Conservation (phyloP, 2,888 invertebrate species). For the Lampropteryx suffumata region DNA sequence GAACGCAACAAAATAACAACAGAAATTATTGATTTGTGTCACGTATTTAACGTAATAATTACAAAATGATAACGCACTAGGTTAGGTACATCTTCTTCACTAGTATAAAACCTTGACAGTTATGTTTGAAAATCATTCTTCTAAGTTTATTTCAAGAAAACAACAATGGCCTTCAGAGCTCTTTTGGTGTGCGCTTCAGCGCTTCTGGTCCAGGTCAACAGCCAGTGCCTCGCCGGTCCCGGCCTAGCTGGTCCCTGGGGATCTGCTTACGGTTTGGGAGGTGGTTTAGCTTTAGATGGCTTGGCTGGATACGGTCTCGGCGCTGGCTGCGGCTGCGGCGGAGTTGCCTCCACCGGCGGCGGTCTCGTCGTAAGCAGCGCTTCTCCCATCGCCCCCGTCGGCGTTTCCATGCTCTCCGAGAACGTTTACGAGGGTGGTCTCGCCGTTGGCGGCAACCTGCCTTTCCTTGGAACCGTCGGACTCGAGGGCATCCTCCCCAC, state of each 20-base stretch:
- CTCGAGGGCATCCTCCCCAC: slow-evolving; percentile 44
- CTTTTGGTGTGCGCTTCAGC: slow-evolving; percentile 30
- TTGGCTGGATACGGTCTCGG: slow-evolving; percentile 4
- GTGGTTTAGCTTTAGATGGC: slow-evolving; percentile 3
- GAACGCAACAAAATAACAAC: slow-evolving; percentile 1
- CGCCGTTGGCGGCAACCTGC: slow-evolving; percentile 43
- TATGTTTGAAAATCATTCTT: slow-evolving; percentile 2
- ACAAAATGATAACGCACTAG: neutral
- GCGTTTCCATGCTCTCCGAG: slow-evolving; percentile 49
- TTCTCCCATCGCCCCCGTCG: slow-evolving; percentile 45
- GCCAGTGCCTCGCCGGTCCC: slow-evolving; percentile 25
- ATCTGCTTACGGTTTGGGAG: neutral
- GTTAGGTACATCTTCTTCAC: neutral
- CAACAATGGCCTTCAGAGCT: slow-evolving; percentile 24
- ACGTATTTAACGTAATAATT: slow-evolving; percentile 11
- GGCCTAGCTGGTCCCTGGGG: neutral
- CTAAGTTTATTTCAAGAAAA: slow-evolving; percentile 10
- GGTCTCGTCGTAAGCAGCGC: slow-evolving; percentile 37
- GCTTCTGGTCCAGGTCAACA: slow-evolving; percentile 12
- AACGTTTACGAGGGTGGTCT: slow-evolving; percentile 47
- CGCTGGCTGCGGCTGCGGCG: slow-evolving; percentile 16
- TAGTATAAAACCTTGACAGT: slow-evolving; percentile 1
- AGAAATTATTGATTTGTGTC: neutral
- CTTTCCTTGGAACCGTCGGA: slow-evolving; percentile 45
- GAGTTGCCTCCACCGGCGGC: slow-evolving; percentile 37